Percentiles rank a stretch among this genome's conserved stretches.
Evolutionary conservation across 2,797 vertebrate genomes (phyloP).

Genomic region (Trachops cirrhosus): DNA sequence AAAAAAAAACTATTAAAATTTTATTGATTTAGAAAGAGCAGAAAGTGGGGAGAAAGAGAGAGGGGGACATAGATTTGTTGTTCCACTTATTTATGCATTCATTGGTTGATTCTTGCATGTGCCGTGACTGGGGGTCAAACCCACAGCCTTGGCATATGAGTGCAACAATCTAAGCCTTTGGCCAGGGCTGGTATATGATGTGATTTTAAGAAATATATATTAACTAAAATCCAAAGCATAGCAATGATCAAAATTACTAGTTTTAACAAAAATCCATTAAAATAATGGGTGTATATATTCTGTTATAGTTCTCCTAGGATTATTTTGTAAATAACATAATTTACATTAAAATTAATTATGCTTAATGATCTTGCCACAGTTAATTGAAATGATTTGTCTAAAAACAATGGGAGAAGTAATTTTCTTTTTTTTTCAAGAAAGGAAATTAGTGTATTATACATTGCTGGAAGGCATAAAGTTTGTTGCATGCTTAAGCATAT

Average conservation of each 20-base stretch:
- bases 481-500: not conserved
- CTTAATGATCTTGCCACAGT: constrained; percentile 9
- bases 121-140: too few species aligned
- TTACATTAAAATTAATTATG: not conserved
- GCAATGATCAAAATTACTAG: not conserved
- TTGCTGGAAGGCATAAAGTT: not conserved
- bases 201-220: constrained; percentile 1
- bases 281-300: not conserved
- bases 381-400: constrained; percentile 41
- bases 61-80: too few species aligned
- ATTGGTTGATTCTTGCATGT: too few species aligned
- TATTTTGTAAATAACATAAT: constrained; percentile 25
- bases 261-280: constrained; percentile 22
- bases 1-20: not conserved
- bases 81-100: too few species aligned
- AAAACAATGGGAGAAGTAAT: not conserved
- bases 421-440: not conserved
- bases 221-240: not conserved
- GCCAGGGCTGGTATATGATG: not conserved
- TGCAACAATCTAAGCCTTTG: too few species aligned
- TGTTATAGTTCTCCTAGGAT: not conserved
- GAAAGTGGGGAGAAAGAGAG: too few species aligned
- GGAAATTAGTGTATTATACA: not conserved
- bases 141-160: too few species aligned
- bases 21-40: too few species aligned